Base-by-base conservation (phyloP, 2,113 vertebrate genomes). In the Albula glossodonta region DNA sequence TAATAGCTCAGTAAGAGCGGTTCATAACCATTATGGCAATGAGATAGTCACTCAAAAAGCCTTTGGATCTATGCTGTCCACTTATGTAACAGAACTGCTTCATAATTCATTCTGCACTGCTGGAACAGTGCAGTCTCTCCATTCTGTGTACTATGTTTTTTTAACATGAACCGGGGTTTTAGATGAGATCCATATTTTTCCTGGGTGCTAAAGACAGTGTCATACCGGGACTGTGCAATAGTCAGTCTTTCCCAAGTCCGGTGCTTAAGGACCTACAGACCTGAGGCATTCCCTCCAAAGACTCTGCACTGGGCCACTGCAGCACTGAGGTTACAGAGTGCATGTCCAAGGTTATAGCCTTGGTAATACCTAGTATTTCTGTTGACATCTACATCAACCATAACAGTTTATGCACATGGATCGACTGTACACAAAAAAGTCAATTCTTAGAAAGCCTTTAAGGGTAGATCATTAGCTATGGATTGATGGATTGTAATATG, bases 201-300 rank as follows among this genome's bases (percentile, higher is more conserved):
- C 70, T 74, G 87, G 91, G 91, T 93, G 93, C 91, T 88, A 82
- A 83, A 81, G 48, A 91, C 87, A 78, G 87, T 90, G 90, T 93
- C 92, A 89, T 88, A 86, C 86, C 91, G 94, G 92, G 92, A 94
- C 91, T 90, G 94, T 95, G 94, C 95, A 95, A 95, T 95, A 93
- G 87, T 87, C 74, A 82, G 91, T 93, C 91, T 92, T 92, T 95
- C 91, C 90, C 92, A 87, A 91, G 91, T 88, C 89, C 74, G 86
- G 88, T 87, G 85, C 86, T 83, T 74, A 88, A 78, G 63, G 87
- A 84, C 83, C 83, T 86, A 87, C 82, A 81, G 86, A 90, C 84
- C 87, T 83, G 52, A 89, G 80, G 89, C 86, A 84, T 86, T 51
- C 56, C 66, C 87, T 86, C 83, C 85, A 85, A 81, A 84, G 70